Percentiles rank a stretch among this genome's conserved stretches.
phyloP scores from a whole-genome alignment of 2,888 invertebrate species.

The Nomada fabriciana region DNA sequence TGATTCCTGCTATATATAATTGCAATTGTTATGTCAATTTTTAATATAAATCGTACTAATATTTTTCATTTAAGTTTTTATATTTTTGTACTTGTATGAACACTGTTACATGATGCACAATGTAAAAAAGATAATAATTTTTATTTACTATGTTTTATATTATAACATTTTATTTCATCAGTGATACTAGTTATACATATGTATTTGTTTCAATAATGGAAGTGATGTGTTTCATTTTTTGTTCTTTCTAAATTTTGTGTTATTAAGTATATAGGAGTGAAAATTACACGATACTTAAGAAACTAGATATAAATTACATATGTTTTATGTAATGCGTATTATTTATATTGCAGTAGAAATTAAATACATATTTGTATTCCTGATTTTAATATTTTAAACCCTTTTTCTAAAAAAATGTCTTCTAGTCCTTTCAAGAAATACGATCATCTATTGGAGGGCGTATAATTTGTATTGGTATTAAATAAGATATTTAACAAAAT shows the following conservation, averaged over 20 bases:
- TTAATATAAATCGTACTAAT: background rate
- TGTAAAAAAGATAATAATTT: background rate
- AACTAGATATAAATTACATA: background rate
- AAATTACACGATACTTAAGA: no score
- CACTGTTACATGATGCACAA: background rate
- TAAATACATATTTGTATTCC: no score
- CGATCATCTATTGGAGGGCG: no score
- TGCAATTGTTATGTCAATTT: background rate
- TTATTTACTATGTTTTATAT: background rate
- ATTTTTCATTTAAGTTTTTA: background rate
- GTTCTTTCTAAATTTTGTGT: background rate
- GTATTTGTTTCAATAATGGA: background rate
- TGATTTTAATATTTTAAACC: background rate
- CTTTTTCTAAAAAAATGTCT: background rate
- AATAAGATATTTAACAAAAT: background rate
- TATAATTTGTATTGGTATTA: background rate
- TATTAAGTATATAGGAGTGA: background rate
- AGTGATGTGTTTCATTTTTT: background rate
- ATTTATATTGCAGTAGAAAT: background rate
- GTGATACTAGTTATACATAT: background rate
- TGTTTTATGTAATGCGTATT: background rate
- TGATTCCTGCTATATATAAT: background rate
- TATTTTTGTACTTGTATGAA: background rate
- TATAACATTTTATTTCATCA: background rate
- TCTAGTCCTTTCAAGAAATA: no score